A percentile compares a stretch with the other conserved stretches of the same genome.
Evolutionary conservation across 1,140 invertebrate genomes (phyloP).

Genomic region (Ceratina japonica): DNA sequence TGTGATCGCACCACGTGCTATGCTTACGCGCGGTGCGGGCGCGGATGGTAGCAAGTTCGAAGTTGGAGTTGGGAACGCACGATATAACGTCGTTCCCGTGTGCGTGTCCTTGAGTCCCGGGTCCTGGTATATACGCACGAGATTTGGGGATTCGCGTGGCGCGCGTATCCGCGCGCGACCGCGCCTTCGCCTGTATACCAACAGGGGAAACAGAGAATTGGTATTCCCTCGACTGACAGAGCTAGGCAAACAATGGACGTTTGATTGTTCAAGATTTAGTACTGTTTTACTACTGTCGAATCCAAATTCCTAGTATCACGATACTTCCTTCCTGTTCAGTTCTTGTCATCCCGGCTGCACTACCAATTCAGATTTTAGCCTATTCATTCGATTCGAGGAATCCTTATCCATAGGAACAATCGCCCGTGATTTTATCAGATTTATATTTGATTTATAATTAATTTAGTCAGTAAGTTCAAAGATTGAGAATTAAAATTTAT

Average conservation of each 20-base stretch:
- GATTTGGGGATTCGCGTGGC: constrained; percentile 1
- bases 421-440: too few species aligned
- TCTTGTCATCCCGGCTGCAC: constrained; percentile 5
- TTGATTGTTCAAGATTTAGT: constrained; percentile 72
- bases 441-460: too few species aligned
- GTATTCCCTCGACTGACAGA: constrained; percentile 67
- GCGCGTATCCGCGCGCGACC: neutral
- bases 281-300: constrained; percentile 68
- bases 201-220: constrained; percentile 57
- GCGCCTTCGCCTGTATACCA: constrained; percentile 36
- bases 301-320: constrained; percentile 64
- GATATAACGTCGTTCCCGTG: constrained; percentile 49
- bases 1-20: constrained; percentile 59
- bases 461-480: too few species aligned
- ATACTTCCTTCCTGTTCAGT: constrained; percentile 42
- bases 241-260: constrained; percentile 70
- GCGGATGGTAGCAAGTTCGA: constrained; percentile 10
- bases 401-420: too few species aligned
- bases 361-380: neutral
- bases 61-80: constrained; percentile 36
- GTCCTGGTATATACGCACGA: neutral
- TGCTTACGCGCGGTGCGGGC: constrained; percentile 32
- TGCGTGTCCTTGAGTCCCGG: constrained; percentile 28
- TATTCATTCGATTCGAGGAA: neutral
- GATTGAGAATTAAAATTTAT: too few species aligned